Conservation (phyloP, 2,888 invertebrate genomes). For the Homarus gammarus region DNA sequence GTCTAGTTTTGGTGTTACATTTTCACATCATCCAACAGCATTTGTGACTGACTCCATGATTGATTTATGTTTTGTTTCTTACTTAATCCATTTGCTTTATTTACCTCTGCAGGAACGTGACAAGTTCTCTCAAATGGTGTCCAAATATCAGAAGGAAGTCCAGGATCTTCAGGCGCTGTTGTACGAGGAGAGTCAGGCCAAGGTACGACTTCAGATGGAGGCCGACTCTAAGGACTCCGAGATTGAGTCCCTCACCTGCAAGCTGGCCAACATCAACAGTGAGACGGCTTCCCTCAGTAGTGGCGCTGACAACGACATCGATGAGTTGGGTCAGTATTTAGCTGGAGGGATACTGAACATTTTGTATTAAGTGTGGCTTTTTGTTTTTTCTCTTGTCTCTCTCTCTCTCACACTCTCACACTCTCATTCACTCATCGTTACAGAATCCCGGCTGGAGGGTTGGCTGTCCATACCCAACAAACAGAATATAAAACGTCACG, state of each 20-base stretch:
- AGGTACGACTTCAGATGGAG: slow-evolving; percentile 86
- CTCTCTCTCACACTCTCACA: too few relatives aligned
- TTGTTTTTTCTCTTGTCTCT: too few relatives aligned
- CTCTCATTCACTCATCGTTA: too few relatives aligned
- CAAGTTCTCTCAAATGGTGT: slow-evolving; percentile 92
- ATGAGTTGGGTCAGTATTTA: slow-evolving; percentile 76
- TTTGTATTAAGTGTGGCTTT: too few relatives aligned
- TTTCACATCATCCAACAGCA: too few relatives aligned
- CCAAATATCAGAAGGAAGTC: slow-evolving; percentile 90
- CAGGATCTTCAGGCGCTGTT: slow-evolving; percentile 92
- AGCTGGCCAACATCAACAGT: slow-evolving; percentile 87
- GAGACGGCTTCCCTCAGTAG: slow-evolving; percentile 96
- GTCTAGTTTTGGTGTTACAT: too few relatives aligned
- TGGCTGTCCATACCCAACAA: slow-evolving; percentile 97
- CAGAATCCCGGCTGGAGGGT: slow-evolving; percentile 87
- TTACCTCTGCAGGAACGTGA: slow-evolving; percentile 93
- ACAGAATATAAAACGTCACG: slow-evolving; percentile 95
- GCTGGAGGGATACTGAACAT: too few relatives aligned
- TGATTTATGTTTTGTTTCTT: too few relatives aligned
- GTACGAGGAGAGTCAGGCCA: slow-evolving; percentile 88
- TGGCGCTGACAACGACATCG: slow-evolving; percentile 85
- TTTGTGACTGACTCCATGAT: too few relatives aligned
- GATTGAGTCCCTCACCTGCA: slow-evolving; percentile 90
- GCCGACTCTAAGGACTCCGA: slow-evolving; percentile 97
- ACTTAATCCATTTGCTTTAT: too few relatives aligned